Base-by-base conservation (phyloP, 1,140 invertebrate species). In the Drosophila quadrilineata region DNA sequence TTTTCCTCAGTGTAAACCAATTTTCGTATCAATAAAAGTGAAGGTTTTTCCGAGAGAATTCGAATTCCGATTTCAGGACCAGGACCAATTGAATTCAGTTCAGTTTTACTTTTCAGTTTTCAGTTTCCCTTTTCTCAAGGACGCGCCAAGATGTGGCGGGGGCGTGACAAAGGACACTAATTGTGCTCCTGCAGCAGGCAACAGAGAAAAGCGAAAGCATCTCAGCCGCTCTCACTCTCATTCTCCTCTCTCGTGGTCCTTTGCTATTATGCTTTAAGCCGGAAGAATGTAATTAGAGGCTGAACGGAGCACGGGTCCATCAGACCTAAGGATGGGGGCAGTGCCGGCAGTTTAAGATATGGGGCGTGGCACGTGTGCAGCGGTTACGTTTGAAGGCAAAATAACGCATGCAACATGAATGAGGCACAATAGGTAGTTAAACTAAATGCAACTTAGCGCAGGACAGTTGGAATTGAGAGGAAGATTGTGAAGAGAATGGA, bases 11-110 rank as follows among this genome's bases (percentile, higher is more conserved):
- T 71, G 57, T 71, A 79, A 85, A 85, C 66, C 79, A 74, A 85
- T 79, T 85, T 85, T 84, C 74, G 70, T 84, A 84, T 85, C 79
- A 85, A 85, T 85, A 79, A 85, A 85, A 72, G 63, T 75, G 63
- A 85, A 84, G 60, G 75, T 69, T 79, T 85, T 68, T 48, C n/a
- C n/a, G n/a, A n/a, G n/a, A n/a, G n/a, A n/a, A n/a, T n/a, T n/a
- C n/a, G n/a, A n/a, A n/a, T n/a, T n/a, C n/a, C n/a, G n/a, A n/a
- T n/a, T n/a, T n/a, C n/a, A n/a, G n/a, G n/a, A n/a, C n/a, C n/a
- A n/a, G n/a, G n/a, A n/a, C n/a, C 35, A 71, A 77, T 68, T 69
- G 54, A 84, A 84, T 74, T 84, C 69, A 64, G 26, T 75, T 71
- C 36, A 40, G 69, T 60, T 82, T n/a, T n/a, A n/a, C n/a, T n/a